Base-by-base conservation (phyloP, 2,797 vertebrate genomes). In the Malurus leucopterus region DNA sequence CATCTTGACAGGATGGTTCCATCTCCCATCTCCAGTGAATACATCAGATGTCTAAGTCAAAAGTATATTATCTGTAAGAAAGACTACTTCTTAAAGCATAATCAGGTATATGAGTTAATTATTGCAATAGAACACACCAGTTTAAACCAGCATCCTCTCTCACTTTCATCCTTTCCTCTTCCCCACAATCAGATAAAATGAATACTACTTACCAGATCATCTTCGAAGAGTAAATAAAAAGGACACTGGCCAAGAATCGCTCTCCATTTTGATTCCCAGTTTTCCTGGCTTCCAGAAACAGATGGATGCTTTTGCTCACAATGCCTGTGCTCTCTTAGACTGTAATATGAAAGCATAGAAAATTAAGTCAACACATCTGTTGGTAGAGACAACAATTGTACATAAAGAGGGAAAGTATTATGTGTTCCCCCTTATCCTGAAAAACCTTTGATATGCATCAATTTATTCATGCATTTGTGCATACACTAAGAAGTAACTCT, bases 211-310 rank as follows among this genome's bases (percentile, higher is more conserved):
- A 99, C 99, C 71, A 94, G 93, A 89, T 97, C 68, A 44, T 95
- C 92, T 63, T 91, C 68, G 16, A 97, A 96, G 55, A 98, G 94
- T 29, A 97, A 95, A 46, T 81, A 50, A 6, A 98, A 97, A 32
- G 98, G 97, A 24, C 91, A 95, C 5, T 88, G 61, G 23, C 92
- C 96, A 71, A 98, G 96, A 67, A 79, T 93, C 2, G 83, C 96
- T 85, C 90, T 82, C 98, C 99, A 99, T 82, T 98, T 98, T 15
- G 58, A 95, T 90, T 98, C 91, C 98, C 98, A 99, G 12, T 96
- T 85, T 22, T 75, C 76, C 58, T 98, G 95, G 88, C 97, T 87
- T 78, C 94, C 95, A 72, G 36, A 77, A 92, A 98, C 36, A 18
- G 90, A 93, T 51, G 34, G 83, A 54, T 63, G 95, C n/a, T 96